Base-by-base conservation (phyloP, 2,797 vertebrate genomes). In the Centroberyx gerrardi region DNA sequence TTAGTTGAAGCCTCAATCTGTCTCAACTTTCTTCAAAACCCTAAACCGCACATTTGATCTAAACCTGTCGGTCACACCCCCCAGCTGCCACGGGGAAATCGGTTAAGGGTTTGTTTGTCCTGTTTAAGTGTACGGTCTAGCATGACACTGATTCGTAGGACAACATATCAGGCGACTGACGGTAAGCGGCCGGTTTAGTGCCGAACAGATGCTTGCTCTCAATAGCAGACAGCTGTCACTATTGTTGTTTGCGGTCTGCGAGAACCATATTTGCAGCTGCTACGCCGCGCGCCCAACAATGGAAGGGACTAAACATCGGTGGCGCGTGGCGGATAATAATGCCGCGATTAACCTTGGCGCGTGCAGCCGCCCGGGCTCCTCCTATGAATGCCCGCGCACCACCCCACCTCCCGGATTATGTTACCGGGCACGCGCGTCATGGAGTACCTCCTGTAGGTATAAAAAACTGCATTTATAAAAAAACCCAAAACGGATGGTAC, bases 211-310 rank as follows among this genome's bases (percentile, higher is more conserved):
- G 93, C 94, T 93, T 44, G 87, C 88, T 93, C 93, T 94, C 93
- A 94, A 94, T 93, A 94, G 94, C 92, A 86, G 94, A 94, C 95
- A 96, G 95, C 95, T 96, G 95, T 93, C 93, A 85, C 94, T 83
- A 95, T 96, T 96, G 95, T 96, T 95, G 95, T 95, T 93, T 92
- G 89, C 82, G 90, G 93, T 89, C 87, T 79, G 87, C 89, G 85
- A 78, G 72, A 91, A 87, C 93, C 93, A 90, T 94, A 93, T 95
- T 94, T 94, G 94, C 95, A 95, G 95, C 95, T 96, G 95, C 93
- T 76, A 83, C 92, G 66, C 93, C 79, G 90, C 88, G 74, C 83
- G 81, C 87, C 82, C 92, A 92, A 95, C 94, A 95, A 96, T 94
- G 92, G 87, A 68, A 15, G 87, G 86, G 92, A 88, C 90, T 88